Conservation (phyloP, 2,888 invertebrate species). For the Kryphioiulus occultus region DNA sequence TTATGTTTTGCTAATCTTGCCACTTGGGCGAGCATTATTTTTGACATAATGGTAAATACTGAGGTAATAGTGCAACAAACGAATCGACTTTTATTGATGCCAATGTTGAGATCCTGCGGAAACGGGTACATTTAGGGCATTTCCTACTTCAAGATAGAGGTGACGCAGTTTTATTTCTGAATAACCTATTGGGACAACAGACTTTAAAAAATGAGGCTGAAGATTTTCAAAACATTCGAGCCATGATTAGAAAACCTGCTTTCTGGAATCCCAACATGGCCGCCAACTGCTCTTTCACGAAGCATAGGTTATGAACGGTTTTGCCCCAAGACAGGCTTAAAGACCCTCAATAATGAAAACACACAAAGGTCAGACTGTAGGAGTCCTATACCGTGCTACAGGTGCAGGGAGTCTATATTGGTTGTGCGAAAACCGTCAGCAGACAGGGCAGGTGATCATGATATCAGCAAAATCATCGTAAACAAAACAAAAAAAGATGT, state of each 20-base stretch:
- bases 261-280: not conserved
- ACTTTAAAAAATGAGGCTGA: not conserved
- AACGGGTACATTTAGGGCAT: not conserved
- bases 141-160: not conserved
- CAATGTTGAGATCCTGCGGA: not conserved
- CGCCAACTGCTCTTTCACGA: not conserved
- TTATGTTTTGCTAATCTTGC: too few relatives aligned
- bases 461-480: constrained; percentile 11
- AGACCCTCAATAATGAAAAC: constrained; percentile 7
- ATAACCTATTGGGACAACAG: not conserved
- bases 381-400: not conserved
- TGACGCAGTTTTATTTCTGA: not conserved
- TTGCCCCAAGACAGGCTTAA: not conserved
- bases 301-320: not conserved
- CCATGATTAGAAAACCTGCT: not conserved
- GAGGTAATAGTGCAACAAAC: not conserved
- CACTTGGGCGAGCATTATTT: too few relatives aligned
- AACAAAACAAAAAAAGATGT: constrained; percentile 11
- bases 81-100: not conserved
- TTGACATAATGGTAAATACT: not conserved
- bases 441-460: not conserved
- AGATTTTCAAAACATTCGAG: not conserved
- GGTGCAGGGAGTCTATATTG: not conserved
- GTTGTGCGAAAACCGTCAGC: not conserved
- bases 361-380: not conserved